Evolutionary conservation across 1,140 invertebrate genomes (phyloP).

Genomic region (Drosophila simulans): DNA sequence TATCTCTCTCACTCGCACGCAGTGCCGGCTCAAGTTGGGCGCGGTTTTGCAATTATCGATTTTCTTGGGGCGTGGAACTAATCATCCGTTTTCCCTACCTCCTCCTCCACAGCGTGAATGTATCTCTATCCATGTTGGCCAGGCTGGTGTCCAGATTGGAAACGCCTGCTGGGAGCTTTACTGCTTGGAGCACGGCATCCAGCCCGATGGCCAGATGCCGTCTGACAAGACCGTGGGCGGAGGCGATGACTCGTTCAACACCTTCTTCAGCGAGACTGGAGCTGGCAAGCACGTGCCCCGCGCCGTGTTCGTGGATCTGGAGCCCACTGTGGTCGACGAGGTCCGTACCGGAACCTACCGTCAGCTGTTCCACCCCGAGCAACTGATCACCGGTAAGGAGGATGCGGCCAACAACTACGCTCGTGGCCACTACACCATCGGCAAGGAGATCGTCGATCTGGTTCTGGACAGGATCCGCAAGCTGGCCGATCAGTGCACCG

Average conservation of each 20-base stretch:
- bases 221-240: conserved; percentile 90
- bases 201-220: conserved; percentile 89
- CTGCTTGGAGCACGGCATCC: conserved; percentile 92
- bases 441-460: conserved; percentile 93
- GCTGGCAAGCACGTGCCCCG: conserved; percentile 94
- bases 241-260: conserved; percentile 92
- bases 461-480: conserved; percentile 92
- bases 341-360: conserved; percentile 93
- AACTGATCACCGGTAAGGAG: conserved; percentile 94
- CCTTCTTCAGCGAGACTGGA: conserved; percentile 95
- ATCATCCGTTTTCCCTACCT: conserved; percentile 5
- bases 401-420: conserved; percentile 96
- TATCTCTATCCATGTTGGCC: conserved; percentile 88
- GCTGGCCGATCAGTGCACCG: conserved; percentile 94
- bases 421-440: conserved; percentile 95
- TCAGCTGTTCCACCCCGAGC: conserved; percentile 94
- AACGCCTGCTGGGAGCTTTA: conserved; percentile 89
- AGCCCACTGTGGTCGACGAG: conserved; percentile 95
- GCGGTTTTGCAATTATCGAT: conserved; percentile 60
- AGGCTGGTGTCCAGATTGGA: conserved; percentile 91
- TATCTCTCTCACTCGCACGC: conserved; percentile 14
- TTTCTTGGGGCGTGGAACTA: conserved; percentile 38
- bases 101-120: conserved; percentile 86
- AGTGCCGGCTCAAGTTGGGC: conserved; percentile 37
- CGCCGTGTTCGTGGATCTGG: conserved; percentile 94